Evolutionary conservation across 2,113 vertebrate species (phyloP).

Genomic region (Festucalex cinctus): DNA sequence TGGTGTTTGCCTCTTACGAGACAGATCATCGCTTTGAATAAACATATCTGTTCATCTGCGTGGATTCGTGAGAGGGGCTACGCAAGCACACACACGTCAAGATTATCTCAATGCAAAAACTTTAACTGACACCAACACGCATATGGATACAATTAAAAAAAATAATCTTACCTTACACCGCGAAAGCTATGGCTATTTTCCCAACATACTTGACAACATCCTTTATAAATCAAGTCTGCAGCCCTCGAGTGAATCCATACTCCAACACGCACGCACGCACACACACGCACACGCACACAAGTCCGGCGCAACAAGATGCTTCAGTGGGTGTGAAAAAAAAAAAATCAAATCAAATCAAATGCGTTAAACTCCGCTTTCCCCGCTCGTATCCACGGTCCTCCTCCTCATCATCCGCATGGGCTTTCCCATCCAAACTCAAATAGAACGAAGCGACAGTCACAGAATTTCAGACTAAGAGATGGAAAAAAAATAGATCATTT

Average conservation of each 20-base stretch:
- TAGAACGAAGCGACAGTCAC: slow-evolving; percentile 37
- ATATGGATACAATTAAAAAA: slow-evolving; percentile 18
- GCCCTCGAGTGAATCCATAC: slow-evolving; percentile 81
- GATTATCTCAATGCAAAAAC: slow-evolving; percentile 45
- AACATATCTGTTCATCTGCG: slow-evolving; percentile 39
- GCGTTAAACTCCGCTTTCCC: slow-evolving; percentile 72
- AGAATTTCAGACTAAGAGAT: slow-evolving; percentile 42
- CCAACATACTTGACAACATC: slow-evolving; percentile 88
- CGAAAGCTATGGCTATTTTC: slow-evolving; percentile 94
- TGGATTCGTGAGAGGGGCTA: slow-evolving; percentile 31
- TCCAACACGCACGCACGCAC: slow-evolving; percentile 81
- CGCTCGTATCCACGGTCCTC: slow-evolving; percentile 66
- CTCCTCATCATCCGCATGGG: slow-evolving; percentile 54
- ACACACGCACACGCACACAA: slow-evolving; percentile 46
- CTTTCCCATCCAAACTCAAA: slow-evolving; percentile 65
- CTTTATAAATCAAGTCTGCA: slow-evolving; percentile 76
- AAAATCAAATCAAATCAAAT: slow-evolving; percentile 57
- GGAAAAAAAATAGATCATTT: slow-evolving; percentile 15
- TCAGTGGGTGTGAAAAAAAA: slow-evolving; percentile 41
- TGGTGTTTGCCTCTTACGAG: slow-evolving; percentile 47
- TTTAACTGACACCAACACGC: slow-evolving; percentile 45
- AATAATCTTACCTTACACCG: slow-evolving; percentile 89
- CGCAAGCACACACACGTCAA: slow-evolving; percentile 20
- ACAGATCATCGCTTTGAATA: slow-evolving; percentile 36
- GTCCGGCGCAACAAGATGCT: slow-evolving; percentile 83